Evolutionary conservation across 2,888 invertebrate species (phyloP), one percentile per base, ranked within the genome.

Genomic region (Ceramica pisi): DNA sequence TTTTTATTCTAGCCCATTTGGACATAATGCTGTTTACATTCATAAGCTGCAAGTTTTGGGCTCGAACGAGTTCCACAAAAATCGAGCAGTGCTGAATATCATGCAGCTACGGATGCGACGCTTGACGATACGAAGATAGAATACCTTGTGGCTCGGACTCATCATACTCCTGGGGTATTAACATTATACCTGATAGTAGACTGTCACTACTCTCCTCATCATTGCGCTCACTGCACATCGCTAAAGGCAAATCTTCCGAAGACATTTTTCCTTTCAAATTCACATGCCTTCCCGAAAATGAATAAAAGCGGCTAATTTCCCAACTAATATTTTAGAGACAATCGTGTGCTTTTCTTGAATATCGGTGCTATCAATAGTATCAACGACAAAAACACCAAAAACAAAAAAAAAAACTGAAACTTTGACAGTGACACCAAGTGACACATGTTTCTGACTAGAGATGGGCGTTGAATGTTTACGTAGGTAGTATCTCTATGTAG

Each of bases 181-280:
- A 75, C 38, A 75, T 57, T 75, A 51, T 73, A 73, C 67, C 75
- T 75, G 68, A 0, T 75, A 75, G 4, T 23, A 59, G 0, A 21
- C 31, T 23, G 19, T 46, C 48, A 23, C 2, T 59, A 55, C 14
- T 51, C 44, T 50, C 61, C 19, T 50, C 69, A 35, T 55, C 35
- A 61, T 46, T 57, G 21, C 57, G 48, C 41, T 78, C 73, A 26
- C 19, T 65, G 23, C 21, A n/a, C 8, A 38, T 26, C 23, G 51
- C 14, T 19, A 35, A n/a, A 26, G 56, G 26, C 5, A 51, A 41
- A 61, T 72, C 50, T 26, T 78, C 56, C 8, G 38, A 53, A 63
- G 75, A 79, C 66, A 79, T 77, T 44, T 48, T 57, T 8, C 3
- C 46, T 21, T 26, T n/a, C 8, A 26, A 66, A 12, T 57, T 72